Base-by-base conservation (phyloP, 2,888 invertebrate species). In the Bellardia pandia region DNA sequence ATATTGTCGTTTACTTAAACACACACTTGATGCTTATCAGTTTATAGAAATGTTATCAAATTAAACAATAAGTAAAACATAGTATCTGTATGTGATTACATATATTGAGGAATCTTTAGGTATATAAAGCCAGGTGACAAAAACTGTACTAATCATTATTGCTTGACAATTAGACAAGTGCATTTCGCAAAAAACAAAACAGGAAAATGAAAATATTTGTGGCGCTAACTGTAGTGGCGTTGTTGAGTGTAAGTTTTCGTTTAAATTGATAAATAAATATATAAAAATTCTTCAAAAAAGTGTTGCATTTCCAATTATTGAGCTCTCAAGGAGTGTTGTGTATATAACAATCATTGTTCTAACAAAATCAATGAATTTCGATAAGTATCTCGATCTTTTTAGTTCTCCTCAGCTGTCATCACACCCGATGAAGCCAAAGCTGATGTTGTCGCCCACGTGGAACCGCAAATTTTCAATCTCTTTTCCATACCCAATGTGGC, bases 341-440 rank as follows among this genome's bases (percentile, higher is more conserved):
- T 48, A 48, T 48, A 11, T 8, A 40, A 56, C 23, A 23, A 23
- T 23, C 23, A 23, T 23, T 23, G 23, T 23, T 23, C 23, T 23
- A 23, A 23, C 23, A 23, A 23, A 23, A 23, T 23, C 23, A 23
- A 23, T 23, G 23, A 23, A 23, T 23, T 23, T 23, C 23, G 23
- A 23, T 23, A 23, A 23, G 23, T 23, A 23, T n/a, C n/a, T n/a
- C n/a, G n/a, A n/a, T 62, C n/a, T 51, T 48, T 51, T 62, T 6
- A 88, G 88, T 16, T 75, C 14, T 66, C 60, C 14, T 51, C 45
- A 6, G 86, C 83, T 9, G 14, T 23, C 6, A n/a, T 51, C 42
- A 37, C 72, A 0, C 83, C 86, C 14, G 72, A 89, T 3, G 58
- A 89, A 8, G 90, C 84, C 5, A 77, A 88, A 14, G 85, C 88